Evolutionary conservation across 1,140 invertebrate genomes (phyloP).

Genomic region (Aradophagus sp.): DNA sequence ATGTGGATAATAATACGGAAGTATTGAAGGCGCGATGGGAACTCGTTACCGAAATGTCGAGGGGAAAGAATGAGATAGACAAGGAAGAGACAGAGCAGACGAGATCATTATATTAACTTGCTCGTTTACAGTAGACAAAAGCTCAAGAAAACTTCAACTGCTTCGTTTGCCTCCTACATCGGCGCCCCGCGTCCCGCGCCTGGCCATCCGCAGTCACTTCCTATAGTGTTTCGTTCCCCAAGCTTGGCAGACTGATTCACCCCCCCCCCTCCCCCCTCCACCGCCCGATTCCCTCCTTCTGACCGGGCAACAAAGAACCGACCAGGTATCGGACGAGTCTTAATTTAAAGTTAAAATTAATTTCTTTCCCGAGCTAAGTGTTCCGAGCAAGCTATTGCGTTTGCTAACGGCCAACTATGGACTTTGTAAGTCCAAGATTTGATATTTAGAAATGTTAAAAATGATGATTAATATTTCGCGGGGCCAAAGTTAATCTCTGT

Average conservation of each 20-base stretch:
- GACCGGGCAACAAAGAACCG: slow-evolving; percentile 66
- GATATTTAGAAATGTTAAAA: slow-evolving; percentile 56
- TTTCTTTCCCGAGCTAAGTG: slow-evolving; percentile 62
- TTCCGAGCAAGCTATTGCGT: slow-evolving; percentile 55
- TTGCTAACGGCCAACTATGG: slow-evolving; percentile 44
- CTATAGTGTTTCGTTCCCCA: slow-evolving; percentile 54
- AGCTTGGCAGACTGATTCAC: slow-evolving; percentile 53
- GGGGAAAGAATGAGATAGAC: slow-evolving; percentile 33
- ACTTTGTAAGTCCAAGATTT: slow-evolving; percentile 54
- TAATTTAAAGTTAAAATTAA: slow-evolving; percentile 73
- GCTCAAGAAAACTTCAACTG: slow-evolving; percentile 59
- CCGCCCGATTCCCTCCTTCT: slow-evolving; percentile 36
- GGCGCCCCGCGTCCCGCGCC: slow-evolving; percentile 13
- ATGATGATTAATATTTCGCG: slow-evolving; percentile 52
- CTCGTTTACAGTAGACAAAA: slow-evolving; percentile 67
- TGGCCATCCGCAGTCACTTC: slow-evolving; percentile 55
- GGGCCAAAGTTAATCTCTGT: slow-evolving; percentile 46
- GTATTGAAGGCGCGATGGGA: slow-evolving; percentile 41
- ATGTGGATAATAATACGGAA: slow-evolving; percentile 42
- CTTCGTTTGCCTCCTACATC: slow-evolving; percentile 26
- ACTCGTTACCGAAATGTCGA: slow-evolving; percentile 44
- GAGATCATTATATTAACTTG: slow-evolving; percentile 60
- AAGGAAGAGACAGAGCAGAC: slow-evolving; percentile 49
- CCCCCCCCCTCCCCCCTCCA: slow-evolving; percentile 33
- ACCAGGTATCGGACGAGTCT: slow-evolving; percentile 68